Conservation (phyloP, 2,888 invertebrate genomes). For the Amphipyra berbera region DNA sequence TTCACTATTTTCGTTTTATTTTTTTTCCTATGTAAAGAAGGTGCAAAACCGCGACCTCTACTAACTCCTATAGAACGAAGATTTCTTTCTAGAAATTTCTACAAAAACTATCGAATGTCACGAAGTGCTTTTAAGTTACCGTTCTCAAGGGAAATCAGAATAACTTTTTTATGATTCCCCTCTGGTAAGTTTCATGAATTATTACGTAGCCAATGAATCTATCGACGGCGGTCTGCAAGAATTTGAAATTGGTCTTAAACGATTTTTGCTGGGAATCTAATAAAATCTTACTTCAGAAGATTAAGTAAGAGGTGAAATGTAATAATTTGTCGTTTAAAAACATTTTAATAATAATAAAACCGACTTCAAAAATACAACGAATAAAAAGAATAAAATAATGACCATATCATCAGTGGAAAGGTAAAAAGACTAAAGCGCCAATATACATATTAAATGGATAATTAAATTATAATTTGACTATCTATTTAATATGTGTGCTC, state of each 20-base stretch:
- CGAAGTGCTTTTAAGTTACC: conserved; percentile 11
- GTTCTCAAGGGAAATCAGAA: conserved; percentile 48
- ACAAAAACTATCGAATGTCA: conserved; percentile 9
- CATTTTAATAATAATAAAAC: too few relatives aligned
- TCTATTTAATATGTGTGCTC: too few relatives aligned
- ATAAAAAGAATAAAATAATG: too few relatives aligned
- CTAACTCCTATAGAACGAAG: too few relatives aligned
- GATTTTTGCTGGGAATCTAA: conserved; percentile 6
- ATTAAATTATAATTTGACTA: too few relatives aligned
- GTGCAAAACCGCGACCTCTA: too few relatives aligned
- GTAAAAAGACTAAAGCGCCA: too few relatives aligned
- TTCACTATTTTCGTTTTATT: too few relatives aligned
- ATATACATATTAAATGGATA: too few relatives aligned
- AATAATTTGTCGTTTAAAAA: not conserved
- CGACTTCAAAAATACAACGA: too few relatives aligned
- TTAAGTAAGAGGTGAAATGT: not conserved
- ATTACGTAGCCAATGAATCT: conserved; percentile 39
- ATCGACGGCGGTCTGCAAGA: conserved; percentile 2
- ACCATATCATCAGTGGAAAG: too few relatives aligned
- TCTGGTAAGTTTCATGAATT: conserved; percentile 36
- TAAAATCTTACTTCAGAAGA: conserved; percentile 10
- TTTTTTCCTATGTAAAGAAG: too few relatives aligned
- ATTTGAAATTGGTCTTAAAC: conserved; percentile 3
- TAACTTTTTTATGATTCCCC: conserved; percentile 50
- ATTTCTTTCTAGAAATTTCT: not conserved